These are phyloP conservation scores for Myotis pilosus DNA, from an alignment of 2,797 vertebrate genomes.

Conservation along the genomic window DNA sequence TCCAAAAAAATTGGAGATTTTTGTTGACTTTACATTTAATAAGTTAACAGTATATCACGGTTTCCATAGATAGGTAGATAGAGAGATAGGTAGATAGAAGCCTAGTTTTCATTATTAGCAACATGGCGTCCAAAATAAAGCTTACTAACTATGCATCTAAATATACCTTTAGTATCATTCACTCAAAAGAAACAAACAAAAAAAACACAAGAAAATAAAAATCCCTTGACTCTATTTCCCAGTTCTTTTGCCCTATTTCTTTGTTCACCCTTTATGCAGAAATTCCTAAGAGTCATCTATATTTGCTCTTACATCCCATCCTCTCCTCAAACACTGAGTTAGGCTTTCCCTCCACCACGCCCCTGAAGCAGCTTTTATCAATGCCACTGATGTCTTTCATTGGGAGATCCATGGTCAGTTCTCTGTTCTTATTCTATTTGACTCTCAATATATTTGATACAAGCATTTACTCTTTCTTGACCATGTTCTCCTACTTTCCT, in stretches of 20 bases:
- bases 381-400: neutral
- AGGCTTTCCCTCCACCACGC: neutral
- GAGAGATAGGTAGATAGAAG: neutral
- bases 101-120: conserved; percentile 21
- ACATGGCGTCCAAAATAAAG: neutral
- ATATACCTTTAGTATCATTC: neutral
- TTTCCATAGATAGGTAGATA: neutral
- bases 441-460: neutral
- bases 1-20: neutral
- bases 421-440: neutral
- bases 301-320: neutral
- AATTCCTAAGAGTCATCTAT: neutral
- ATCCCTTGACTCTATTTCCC: neutral
- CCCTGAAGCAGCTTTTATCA: neutral
- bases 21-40: neutral
- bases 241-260: neutral
- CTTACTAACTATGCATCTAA: neutral
- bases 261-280: neutral
- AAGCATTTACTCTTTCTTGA: neutral
- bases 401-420: neutral
- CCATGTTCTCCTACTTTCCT: neutral
- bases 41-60: neutral
- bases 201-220: too few species aligned
- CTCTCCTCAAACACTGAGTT: neutral
- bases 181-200: neutral